Evolutionary conservation across 2,113 vertebrate genomes (phyloP).

Genomic region (Psammodynastes pulverulentus): DNA sequence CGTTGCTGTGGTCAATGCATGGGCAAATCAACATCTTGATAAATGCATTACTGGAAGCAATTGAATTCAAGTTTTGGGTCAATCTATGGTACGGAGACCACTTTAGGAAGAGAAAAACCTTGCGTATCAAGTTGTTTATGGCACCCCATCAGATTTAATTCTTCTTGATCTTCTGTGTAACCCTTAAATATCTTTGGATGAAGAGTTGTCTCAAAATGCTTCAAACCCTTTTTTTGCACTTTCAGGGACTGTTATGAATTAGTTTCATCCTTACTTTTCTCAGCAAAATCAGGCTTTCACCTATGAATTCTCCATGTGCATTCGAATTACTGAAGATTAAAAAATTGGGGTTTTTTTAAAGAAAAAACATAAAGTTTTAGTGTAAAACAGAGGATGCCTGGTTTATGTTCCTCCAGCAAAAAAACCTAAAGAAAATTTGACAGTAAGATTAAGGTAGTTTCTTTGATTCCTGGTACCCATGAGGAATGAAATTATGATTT

Average conservation of each 20-base stretch:
- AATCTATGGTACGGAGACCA: constrained; percentile 69
- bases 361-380: neutral
- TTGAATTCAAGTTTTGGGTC: constrained; percentile 79
- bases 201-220: constrained; percentile 75
- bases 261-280: constrained; percentile 71
- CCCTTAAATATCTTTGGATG: constrained; percentile 78
- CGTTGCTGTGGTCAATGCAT: constrained; percentile 72
- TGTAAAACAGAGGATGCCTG: constrained; percentile 55
- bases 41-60: constrained; percentile 76
- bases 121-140: constrained; percentile 74
- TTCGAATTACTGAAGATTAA: constrained; percentile 79
- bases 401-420: constrained; percentile 65
- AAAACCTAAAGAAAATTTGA: constrained; percentile 50
- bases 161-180: constrained; percentile 77
- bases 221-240: constrained; percentile 68
- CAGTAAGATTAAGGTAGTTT: constrained; percentile 52
- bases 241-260: constrained; percentile 69
- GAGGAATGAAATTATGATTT: constrained; percentile 56
- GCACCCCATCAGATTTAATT: constrained; percentile 79
- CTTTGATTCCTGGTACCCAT: constrained; percentile 65
- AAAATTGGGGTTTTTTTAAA: constrained; percentile 51
- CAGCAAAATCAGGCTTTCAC: constrained; percentile 66
- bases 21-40: constrained; percentile 77
- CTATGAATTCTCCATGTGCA: constrained; percentile 69
- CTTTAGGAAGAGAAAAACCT: constrained; percentile 76